A percentile compares a stretch with the other conserved stretches of the same genome.
Conservation (phyloP, 2,888 invertebrate species). For the Lasioglossum morio region DNA sequence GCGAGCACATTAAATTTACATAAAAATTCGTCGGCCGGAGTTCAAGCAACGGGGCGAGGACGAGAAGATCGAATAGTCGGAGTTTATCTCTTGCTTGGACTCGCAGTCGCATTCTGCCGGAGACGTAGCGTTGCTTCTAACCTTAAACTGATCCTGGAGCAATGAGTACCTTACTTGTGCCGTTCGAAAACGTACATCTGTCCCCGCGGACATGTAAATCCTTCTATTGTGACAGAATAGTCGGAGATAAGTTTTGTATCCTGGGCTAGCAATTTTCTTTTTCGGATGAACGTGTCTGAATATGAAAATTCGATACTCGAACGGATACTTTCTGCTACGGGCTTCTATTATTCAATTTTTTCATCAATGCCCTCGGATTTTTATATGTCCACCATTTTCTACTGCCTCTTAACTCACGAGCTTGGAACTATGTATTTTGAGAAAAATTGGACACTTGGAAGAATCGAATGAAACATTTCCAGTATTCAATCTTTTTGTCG, state of each 20-base stretch:
- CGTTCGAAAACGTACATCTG: background rate
- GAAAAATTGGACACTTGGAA: no score
- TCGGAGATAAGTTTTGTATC: background rate
- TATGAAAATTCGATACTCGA: background rate
- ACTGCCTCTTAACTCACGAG: background rate
- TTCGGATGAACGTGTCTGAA: background rate
- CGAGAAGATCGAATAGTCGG: constrained; percentile 17
- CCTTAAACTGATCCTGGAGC: constrained; percentile 36
- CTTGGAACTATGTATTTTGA: no score
- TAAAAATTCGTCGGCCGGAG: constrained; percentile 62
- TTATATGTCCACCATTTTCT: background rate
- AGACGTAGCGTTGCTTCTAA: constrained; percentile 39
- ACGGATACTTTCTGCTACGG: background rate
- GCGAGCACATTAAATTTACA: constrained; percentile 68
- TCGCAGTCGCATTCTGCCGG: constrained; percentile 18
- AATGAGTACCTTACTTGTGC: background rate
- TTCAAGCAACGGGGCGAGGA: constrained; percentile 29
- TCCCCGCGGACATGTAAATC: constrained; percentile 24
- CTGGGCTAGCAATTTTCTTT: background rate
- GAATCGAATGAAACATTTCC: no score
- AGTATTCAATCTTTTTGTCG: no score
- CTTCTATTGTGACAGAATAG: background rate
- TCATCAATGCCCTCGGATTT: background rate
- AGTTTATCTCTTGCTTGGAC: constrained; percentile 30
- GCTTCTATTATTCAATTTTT: background rate